Conservation (phyloP, 2,888 invertebrate species). For the Eumerus sabulonum region DNA sequence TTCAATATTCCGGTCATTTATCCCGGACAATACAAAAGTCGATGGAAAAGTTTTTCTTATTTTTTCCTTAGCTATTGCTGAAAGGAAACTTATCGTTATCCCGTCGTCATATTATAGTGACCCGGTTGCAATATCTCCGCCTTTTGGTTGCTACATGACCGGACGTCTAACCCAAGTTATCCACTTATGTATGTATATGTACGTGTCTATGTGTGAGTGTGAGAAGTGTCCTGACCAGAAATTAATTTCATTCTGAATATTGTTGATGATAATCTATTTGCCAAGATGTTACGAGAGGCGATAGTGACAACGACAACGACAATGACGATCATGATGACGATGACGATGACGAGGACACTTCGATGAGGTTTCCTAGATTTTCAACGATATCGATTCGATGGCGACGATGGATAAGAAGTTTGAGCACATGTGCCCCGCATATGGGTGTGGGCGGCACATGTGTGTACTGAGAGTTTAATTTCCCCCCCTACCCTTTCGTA, state of each 20-base stretch:
- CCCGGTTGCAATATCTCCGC: constrained; percentile 41
- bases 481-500: too few relatives aligned
- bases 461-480: neutral
- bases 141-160: too few relatives aligned
- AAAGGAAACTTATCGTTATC: constrained; percentile 52
- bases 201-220: constrained; percentile 3
- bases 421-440: neutral
- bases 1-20: constrained; percentile 69
- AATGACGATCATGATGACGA: neutral
- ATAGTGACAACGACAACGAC: too few relatives aligned
- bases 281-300: constrained; percentile 65
- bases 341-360: neutral
- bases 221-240: constrained; percentile 63
- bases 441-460: neutral
- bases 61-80: constrained; percentile 29
- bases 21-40: constrained; percentile 49
- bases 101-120: constrained; percentile 55
- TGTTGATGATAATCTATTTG: constrained; percentile 66
- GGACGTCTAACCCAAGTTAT: neutral
- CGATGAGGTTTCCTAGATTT: neutral
- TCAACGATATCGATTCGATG: neutral
- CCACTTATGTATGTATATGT: neutral
- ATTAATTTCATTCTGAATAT: constrained; percentile 67
- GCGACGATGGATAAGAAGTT: constrained; percentile 24
- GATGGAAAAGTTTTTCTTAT: constrained; percentile 37